Percentiles rank a stretch among this genome's conserved stretches.
Evolutionary conservation across 2,113 vertebrate genomes (phyloP).

Genomic region (Gopherus flavomarginatus): DNA sequence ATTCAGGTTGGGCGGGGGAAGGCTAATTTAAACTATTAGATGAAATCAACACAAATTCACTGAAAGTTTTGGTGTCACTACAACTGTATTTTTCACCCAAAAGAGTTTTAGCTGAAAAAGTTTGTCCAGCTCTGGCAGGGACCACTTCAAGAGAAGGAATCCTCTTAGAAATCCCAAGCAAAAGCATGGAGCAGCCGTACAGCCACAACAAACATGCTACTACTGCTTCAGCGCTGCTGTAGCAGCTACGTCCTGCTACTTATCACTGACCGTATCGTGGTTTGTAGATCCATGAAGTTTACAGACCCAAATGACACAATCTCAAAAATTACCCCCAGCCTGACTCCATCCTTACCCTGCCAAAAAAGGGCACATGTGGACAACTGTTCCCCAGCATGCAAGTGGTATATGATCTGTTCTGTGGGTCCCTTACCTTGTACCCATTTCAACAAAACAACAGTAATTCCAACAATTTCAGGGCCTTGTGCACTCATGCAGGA

Average conservation of each 20-base stretch:
- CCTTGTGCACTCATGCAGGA: accelerated
- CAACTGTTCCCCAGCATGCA: background rate
- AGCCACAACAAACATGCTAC: background rate
- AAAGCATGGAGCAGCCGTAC: background rate
- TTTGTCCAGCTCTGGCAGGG: background rate
- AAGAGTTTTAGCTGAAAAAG: background rate
- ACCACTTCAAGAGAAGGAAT: background rate
- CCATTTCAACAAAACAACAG: background rate
- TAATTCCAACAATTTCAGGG: background rate
- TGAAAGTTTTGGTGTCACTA: background rate
- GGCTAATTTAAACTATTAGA: background rate
- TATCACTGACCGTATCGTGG: background rate
- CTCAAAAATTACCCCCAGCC: background rate
- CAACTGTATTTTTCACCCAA: no score
- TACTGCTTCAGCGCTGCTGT: background rate
- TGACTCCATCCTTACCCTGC: accelerated
- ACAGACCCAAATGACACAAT: background rate
- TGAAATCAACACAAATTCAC: background rate
- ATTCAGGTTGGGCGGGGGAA: no score
- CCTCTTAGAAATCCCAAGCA: background rate
- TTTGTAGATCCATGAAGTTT: background rate
- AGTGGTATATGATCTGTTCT: background rate
- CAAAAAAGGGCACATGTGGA: background rate
- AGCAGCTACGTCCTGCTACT: background rate
- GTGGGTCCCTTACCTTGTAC: background rate